Evolutionary conservation across 2,888 invertebrate genomes (phyloP), one percentile per base, ranked within the genome.

Genomic region (Drosophila niveifrons): DNA sequence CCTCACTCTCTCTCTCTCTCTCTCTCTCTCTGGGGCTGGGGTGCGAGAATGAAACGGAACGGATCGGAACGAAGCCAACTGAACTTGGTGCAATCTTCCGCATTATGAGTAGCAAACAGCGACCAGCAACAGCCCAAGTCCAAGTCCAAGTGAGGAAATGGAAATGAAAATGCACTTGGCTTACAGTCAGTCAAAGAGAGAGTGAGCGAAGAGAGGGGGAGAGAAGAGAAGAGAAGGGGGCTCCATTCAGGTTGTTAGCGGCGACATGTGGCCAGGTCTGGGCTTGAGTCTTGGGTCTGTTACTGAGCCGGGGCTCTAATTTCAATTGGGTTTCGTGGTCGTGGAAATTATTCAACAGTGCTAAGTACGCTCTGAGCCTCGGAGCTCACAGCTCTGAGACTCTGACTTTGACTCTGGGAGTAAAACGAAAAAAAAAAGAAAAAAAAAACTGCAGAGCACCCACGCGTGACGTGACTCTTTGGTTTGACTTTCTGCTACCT

Each of bases 401-500:
- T 61, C 50, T 61, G 44, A 18, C 46, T 47, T 51, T 46, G 55
- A 75, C 59, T 17, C 34, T 72, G 66, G 44, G 46, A 23, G 23
- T 23, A 23, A 23, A 23, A 23, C 23, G 23, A 23, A 23, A 23
- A 23, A 23, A 23, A 23, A 4, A 23, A 18, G 0, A 18, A 18
- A 23, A 23, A 23, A 23, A 23, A 23, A 77, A 75, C 57, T 75
- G 66, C 64, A 68, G 72, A 48, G 79, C 86, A 87, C 89, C 86
- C 86, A 87, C 86, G 90, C 90, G 86, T 87, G 86, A 87, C 86
- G 89, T 86, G 85, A 86, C 85, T 86, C 90, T 86, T 89, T 90
- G 88, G 90, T 88, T 85, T 85, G 84, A 64, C 87, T 84, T 85
- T 86, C 77, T 78, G 69, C 36, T 36, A 36, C 34, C 11, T 34